These are phyloP conservation scores for Capromys pilorides DNA, from an alignment of 2,797 vertebrate species.

Conservation along the genomic window DNA sequence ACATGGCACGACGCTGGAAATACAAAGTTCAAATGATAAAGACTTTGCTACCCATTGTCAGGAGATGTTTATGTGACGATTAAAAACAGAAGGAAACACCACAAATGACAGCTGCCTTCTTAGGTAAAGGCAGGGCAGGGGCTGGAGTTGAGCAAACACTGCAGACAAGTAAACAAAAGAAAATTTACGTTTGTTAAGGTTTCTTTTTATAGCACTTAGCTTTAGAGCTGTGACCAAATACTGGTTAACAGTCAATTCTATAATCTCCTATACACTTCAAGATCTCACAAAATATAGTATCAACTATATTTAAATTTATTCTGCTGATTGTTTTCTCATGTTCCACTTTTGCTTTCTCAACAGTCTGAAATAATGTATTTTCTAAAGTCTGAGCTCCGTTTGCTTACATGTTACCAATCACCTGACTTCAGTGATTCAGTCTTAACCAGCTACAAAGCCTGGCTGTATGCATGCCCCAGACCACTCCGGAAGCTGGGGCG, in stretches of 20 bases:
- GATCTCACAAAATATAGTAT: not conserved
- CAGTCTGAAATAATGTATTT: slow-evolving; percentile 16
- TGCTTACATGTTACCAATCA: not conserved
- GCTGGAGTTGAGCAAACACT: not conserved
- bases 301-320: not conserved
- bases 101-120: not conserved
- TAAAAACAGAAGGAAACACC: not conserved
- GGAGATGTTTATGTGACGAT: not conserved
- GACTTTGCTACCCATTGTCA: not conserved
- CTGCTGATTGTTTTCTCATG: not conserved
- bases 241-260: not conserved
- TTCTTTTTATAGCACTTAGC: not conserved
- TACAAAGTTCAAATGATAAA: not conserved
- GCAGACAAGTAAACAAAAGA: not conserved
- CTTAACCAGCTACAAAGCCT: not conserved
- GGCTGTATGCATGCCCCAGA: not conserved
- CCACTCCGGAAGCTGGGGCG: not conserved
- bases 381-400: slow-evolving; percentile 38
- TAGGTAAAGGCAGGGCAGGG: too few relatives aligned
- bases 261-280: not conserved
- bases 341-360: not conserved
- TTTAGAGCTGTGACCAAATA: not conserved
- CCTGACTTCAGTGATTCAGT: not conserved
- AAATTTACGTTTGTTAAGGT: not conserved
- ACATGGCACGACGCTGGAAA: not conserved